phyloP scores from a whole-genome alignment of 2,113 vertebrate genomes.

The Mandrillus leucophaeus region DNA sequence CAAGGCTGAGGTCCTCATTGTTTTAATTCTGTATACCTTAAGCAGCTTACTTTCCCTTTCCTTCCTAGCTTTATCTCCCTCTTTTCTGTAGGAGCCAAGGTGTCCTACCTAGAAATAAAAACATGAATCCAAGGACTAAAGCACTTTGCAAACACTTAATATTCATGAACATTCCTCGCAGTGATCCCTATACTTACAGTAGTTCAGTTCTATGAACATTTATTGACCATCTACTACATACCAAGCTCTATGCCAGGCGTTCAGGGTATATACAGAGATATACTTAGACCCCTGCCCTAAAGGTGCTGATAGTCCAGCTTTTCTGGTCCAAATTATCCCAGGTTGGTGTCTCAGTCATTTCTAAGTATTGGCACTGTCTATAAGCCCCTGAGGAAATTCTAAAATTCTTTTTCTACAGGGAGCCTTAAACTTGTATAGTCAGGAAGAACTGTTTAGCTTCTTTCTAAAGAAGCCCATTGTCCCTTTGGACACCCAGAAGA shows the following conservation, averaged over 20 bases:
- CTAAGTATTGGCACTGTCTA: not conserved
- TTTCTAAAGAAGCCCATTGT: constrained; percentile 78
- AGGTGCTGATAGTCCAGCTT: constrained; percentile 1
- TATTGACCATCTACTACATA: not conserved
- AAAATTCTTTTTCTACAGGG: constrained; percentile 74
- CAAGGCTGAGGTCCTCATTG: not conserved
- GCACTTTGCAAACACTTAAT: not conserved
- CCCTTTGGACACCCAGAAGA: constrained; percentile 64
- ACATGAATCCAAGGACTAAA: not conserved
- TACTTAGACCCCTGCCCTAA: not conserved
- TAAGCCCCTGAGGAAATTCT: not conserved
- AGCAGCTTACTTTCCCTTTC: constrained; percentile 3
- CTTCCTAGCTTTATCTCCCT: not conserved
- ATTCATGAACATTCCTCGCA: not conserved
- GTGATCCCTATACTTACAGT: not conserved
- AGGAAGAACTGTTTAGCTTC: constrained; percentile 76
- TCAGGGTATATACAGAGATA: not conserved
- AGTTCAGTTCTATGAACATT: not conserved
- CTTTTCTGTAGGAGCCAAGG: not conserved
- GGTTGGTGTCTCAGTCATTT: constrained; percentile 21
- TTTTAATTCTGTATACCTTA: constrained; percentile 16
- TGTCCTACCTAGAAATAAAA: constrained; percentile 35
- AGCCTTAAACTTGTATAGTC: constrained; percentile 80
- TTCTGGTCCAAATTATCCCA: constrained; percentile 13
- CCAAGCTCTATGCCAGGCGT: not conserved